phyloP scores from a whole-genome alignment of 2,113 vertebrate species.

The Anolis sagrei region DNA sequence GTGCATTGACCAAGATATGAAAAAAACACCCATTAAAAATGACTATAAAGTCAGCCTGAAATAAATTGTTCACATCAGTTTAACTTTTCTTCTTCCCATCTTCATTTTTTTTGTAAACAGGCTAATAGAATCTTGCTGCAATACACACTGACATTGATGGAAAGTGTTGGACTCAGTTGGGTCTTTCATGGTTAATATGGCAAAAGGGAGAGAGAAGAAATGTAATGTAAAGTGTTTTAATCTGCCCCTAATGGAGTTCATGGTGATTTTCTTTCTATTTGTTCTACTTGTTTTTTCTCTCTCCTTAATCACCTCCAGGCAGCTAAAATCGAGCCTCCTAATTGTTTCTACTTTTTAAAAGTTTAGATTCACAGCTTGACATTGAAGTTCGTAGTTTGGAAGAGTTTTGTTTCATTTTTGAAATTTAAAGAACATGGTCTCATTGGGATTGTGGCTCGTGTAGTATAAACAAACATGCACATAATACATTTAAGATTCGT shows the following conservation, averaged over 20 bases:
- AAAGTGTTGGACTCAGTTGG: background rate
- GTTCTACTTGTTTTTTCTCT: slow-evolving; percentile 34
- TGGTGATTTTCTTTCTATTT: slow-evolving; percentile 58
- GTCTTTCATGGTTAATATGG: background rate
- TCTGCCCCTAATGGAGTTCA: slow-evolving; percentile 24
- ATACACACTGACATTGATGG: background rate
- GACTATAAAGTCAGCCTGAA: background rate
- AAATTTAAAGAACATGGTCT: slow-evolving; percentile 41
- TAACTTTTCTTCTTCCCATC: background rate
- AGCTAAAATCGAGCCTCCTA: slow-evolving; percentile 39
- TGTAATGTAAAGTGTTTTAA: slow-evolving; percentile 38
- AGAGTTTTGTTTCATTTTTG: slow-evolving; percentile 26
- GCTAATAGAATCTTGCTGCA: background rate
- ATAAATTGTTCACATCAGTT: background rate
- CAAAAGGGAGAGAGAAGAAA: background rate
- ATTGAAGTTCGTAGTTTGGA: slow-evolving; percentile 2
- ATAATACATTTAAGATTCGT: slow-evolving; percentile 44
- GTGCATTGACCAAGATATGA: background rate
- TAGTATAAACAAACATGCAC: slow-evolving; percentile 35
- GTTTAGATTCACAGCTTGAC: slow-evolving; percentile 44
- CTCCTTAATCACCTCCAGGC: slow-evolving; percentile 1
- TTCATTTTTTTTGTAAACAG: background rate
- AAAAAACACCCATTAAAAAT: background rate
- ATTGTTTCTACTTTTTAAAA: slow-evolving; percentile 49
- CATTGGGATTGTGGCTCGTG: slow-evolving; percentile 43